phyloP scores from a whole-genome alignment of 1,140 invertebrate genomes.

The Meteorus sp. region DNA sequence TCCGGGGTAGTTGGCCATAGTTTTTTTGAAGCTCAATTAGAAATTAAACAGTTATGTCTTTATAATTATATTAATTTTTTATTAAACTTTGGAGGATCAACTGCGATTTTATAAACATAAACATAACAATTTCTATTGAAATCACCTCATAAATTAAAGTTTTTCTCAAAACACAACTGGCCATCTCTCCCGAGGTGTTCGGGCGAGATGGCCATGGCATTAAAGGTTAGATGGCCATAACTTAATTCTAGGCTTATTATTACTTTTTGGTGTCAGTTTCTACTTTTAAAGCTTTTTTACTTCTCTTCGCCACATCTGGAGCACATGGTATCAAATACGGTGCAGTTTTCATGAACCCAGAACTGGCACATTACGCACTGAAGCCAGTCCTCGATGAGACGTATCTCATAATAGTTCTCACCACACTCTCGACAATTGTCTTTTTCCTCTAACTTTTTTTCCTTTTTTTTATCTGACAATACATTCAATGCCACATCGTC shows the following conservation, averaged over 20 bases:
- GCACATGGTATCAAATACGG: slow-evolving; percentile 15
- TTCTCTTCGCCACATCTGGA: slow-evolving; percentile 19
- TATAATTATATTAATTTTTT: too few relatives aligned
- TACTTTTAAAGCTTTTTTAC: slow-evolving; percentile 23
- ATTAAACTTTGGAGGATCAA: too few relatives aligned
- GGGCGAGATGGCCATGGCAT: background rate
- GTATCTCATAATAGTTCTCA: slow-evolving; percentile 16
- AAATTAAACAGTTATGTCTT: too few relatives aligned
- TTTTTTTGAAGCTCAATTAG: too few relatives aligned
- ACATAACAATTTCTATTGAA: too few relatives aligned
- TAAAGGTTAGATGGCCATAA: background rate
- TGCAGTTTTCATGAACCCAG: slow-evolving; percentile 23
- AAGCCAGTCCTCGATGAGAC: slow-evolving; percentile 20
- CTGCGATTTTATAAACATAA: too few relatives aligned
- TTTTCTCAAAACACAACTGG: too few relatives aligned
- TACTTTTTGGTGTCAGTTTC: background rate
- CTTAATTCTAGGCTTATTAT: background rate
- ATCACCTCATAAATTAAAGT: too few relatives aligned
- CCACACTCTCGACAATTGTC: slow-evolving; percentile 4
- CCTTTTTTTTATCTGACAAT: background rate
- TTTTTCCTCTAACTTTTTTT: background rate
- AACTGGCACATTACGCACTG: slow-evolving; percentile 17
- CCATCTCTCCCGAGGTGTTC: background rate
- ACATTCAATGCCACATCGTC: background rate
- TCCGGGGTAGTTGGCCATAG: too few relatives aligned